Conservation (phyloP, 2,797 vertebrate genomes). For the Falco biarmicus region DNA sequence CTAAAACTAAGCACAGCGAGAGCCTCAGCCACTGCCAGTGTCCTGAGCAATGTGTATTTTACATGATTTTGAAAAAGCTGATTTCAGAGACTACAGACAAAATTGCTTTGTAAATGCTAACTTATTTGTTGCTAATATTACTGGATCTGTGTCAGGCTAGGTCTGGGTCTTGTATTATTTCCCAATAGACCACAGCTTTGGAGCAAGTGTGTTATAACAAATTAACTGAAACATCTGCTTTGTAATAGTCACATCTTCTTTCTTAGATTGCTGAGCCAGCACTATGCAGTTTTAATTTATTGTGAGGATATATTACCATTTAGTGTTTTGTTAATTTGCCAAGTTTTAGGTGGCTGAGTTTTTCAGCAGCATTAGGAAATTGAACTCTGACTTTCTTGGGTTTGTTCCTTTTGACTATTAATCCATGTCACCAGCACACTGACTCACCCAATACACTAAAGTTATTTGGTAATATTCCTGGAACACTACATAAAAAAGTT, state of each 20-base stretch:
- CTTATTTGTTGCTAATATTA: background rate
- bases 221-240: background rate
- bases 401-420: background rate
- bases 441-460: background rate
- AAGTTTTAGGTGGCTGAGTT: background rate
- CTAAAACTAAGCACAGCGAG: background rate
- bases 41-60: background rate
- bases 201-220: background rate
- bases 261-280: background rate
- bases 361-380: background rate
- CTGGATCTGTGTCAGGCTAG: background rate
- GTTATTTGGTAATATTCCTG: slow-evolving; percentile 12
- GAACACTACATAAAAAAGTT: background rate
- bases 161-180: background rate
- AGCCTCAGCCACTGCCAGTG: background rate
- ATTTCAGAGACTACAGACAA: background rate
- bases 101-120: background rate
- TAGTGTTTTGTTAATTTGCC: background rate
- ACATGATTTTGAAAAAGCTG: background rate
- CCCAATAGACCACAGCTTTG: background rate
- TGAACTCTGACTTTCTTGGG: background rate
- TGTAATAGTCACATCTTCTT: background rate
- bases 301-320: background rate
- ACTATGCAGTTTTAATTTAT: background rate
- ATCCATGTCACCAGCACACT: background rate